Percentiles rank a stretch among this genome's conserved stretches.
phyloP scores from a whole-genome alignment of 2,888 invertebrate species.

The Drosophila diplacantha region DNA sequence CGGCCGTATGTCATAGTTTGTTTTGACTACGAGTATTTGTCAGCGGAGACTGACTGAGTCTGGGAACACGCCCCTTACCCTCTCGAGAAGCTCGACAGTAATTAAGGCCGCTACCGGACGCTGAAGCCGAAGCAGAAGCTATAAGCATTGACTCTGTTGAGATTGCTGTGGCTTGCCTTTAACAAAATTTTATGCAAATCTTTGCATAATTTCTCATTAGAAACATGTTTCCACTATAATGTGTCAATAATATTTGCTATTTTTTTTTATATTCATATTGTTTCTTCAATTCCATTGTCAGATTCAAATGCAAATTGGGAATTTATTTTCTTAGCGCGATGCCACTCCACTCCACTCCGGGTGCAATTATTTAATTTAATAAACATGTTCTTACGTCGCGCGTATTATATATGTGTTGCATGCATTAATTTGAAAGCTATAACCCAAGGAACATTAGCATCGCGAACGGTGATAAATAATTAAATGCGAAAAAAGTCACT shows the following conservation, averaged over 20 bases:
- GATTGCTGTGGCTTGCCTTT: slow-evolving; percentile 39
- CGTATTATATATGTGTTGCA: slow-evolving; percentile 47
- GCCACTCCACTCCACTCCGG: slow-evolving; percentile 18
- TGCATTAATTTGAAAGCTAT: slow-evolving; percentile 48
- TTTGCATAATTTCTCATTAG: slow-evolving; percentile 70
- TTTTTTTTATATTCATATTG: slow-evolving; percentile 26
- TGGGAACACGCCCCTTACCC: slow-evolving; percentile 53
- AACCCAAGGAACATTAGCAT: slow-evolving; percentile 26
- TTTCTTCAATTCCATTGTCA: slow-evolving; percentile 39
- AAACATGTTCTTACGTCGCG: slow-evolving; percentile 53
- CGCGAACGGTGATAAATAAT: slow-evolving; percentile 40
- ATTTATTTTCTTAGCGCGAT: slow-evolving; percentile 27
- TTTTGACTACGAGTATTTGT: slow-evolving; percentile 62
- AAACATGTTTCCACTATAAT: slow-evolving; percentile 70
- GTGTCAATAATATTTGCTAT: slow-evolving; percentile 58
- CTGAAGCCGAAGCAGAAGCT: slow-evolving; percentile 13
- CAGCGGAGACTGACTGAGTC: slow-evolving; percentile 39
- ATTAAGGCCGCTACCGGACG: slow-evolving; percentile 71
- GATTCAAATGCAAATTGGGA: slow-evolving; percentile 59
- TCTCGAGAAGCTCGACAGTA: slow-evolving; percentile 44
- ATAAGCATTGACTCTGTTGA: slow-evolving; percentile 26
- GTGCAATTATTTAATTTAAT: slow-evolving; percentile 59
- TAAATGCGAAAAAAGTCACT: slow-evolving; percentile 30
- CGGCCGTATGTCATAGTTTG: slow-evolving; percentile 58
- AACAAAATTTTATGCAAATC: slow-evolving; percentile 46